Percentiles rank a stretch among this genome's conserved stretches.
phyloP scores from a whole-genome alignment of 2,888 invertebrate genomes.

The Apamea crenata region DNA sequence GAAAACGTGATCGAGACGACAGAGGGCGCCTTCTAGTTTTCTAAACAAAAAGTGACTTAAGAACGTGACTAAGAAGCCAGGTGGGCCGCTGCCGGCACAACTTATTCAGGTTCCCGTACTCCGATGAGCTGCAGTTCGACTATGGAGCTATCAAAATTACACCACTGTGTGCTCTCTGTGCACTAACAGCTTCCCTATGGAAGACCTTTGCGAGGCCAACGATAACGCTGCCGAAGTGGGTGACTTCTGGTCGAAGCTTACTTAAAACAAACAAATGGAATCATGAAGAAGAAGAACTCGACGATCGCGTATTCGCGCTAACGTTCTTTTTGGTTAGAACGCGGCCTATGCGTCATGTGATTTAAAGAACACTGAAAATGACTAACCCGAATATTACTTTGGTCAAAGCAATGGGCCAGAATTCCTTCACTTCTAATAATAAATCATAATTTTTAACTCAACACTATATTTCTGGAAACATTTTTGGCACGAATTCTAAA shows the following conservation, averaged over 20 bases:
- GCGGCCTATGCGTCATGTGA: not conserved
- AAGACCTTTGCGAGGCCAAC: no score
- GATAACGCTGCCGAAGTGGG: no score
- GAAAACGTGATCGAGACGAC: not conserved
- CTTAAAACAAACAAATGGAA: no score
- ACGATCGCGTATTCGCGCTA: not conserved
- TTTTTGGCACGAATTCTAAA: conserved; percentile 59
- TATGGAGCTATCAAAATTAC: no score
- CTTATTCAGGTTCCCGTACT: no score
- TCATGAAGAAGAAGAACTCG: no score
- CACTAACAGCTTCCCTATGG: no score
- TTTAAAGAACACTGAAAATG: not conserved
- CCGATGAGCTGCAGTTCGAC: no score
- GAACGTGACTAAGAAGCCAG: not conserved
- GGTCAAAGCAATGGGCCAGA: not conserved
- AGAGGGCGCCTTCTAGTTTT: not conserved
- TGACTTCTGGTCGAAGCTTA: no score
- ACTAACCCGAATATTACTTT: not conserved
- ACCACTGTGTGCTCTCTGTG: no score
- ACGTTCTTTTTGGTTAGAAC: no score
- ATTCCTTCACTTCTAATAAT: conserved; percentile 12
- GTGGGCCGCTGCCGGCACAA: no score
- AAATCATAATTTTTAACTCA: conserved; percentile 12
- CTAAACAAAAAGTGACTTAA: not conserved
- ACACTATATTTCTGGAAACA: conserved; percentile 15